phyloP scores from a whole-genome alignment of 2,888 invertebrate genomes.

The Lithosia quadra region DNA sequence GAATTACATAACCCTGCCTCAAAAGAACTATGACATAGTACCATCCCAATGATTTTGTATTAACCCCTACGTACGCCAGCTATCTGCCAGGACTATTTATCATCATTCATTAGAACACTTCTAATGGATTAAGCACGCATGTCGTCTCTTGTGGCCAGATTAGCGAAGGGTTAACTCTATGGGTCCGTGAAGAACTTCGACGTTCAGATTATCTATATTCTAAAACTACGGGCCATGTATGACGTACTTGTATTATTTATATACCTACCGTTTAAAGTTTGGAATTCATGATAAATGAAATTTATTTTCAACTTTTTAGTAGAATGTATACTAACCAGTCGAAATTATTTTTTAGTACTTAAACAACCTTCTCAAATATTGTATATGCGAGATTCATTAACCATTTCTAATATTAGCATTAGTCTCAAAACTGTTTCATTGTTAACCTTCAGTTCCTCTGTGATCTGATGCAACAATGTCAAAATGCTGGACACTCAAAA shows the following conservation, averaged over 20 bases:
- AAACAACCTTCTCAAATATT: no score
- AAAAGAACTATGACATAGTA: conserved; percentile 7
- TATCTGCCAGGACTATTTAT: conserved; percentile 75
- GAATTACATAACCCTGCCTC: neutral
- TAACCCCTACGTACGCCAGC: conserved; percentile 33
- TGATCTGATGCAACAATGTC: no score
- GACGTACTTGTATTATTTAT: conserved; percentile 16
- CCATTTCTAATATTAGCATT: no score
- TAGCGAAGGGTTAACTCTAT: conserved; percentile 74
- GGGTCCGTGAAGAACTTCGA: conserved; percentile 54
- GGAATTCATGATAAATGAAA: neutral
- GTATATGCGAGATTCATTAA: no score
- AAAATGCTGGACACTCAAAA: no score
- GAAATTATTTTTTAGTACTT: no score
- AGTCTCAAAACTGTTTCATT: no score
- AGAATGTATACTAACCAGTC: no score
- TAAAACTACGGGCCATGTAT: conserved; percentile 36
- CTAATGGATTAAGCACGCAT: conserved; percentile 57
- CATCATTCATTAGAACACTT: conserved; percentile 79
- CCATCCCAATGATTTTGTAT: conserved; percentile 29
- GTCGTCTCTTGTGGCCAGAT: conserved; percentile 73
- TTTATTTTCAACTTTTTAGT: neutral
- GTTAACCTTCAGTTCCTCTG: no score
- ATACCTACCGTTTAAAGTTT: conserved; percentile 11
- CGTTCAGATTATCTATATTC: conserved; percentile 46